A percentile compares a stretch with the other conserved stretches of the same genome.
phyloP scores from a whole-genome alignment of 2,113 vertebrate species.

The Perccottus glenii region DNA sequence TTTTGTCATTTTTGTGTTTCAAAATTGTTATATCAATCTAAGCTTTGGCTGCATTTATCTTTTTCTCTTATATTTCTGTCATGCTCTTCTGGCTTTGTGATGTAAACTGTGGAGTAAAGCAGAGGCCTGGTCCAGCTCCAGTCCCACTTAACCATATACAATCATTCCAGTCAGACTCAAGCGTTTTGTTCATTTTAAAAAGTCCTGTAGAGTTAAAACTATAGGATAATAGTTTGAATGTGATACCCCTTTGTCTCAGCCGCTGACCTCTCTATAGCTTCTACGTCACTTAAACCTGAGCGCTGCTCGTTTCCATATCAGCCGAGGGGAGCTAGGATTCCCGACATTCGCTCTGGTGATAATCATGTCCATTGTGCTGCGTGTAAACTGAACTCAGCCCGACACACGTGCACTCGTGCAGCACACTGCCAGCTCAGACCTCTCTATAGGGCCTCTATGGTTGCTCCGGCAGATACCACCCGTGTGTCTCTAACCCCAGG shows the following conservation, averaged over 20 bases:
- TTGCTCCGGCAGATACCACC: neutral
- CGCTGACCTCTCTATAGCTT: slow-evolving; percentile 32
- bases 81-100: too few species aligned
- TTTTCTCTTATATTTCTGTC: too few species aligned
- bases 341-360: slow-evolving; percentile 38
- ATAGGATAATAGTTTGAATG: too few species aligned
- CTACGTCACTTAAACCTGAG: neutral
- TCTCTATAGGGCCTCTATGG: neutral
- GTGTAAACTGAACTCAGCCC: slow-evolving; percentile 53
- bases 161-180: too few species aligned
- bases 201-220: too few species aligned
- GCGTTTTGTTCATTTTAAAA: too few species aligned
- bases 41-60: too few species aligned
- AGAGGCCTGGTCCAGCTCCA: too few species aligned
- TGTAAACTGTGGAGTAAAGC: too few species aligned
- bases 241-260: slow-evolving; percentile 11
- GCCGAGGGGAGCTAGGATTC: slow-evolving; percentile 37
- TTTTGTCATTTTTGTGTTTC: too few species aligned
- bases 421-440: neutral
- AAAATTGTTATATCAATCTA: too few species aligned
- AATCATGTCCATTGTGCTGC: slow-evolving; percentile 50
- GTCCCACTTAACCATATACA: too few species aligned
- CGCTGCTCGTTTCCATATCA: slow-evolving; percentile 13
- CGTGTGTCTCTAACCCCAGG: neutral
- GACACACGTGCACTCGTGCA: slow-evolving; percentile 38